Base-by-base conservation (phyloP, 2,113 vertebrate genomes). In the Anser cygnoides region DNA sequence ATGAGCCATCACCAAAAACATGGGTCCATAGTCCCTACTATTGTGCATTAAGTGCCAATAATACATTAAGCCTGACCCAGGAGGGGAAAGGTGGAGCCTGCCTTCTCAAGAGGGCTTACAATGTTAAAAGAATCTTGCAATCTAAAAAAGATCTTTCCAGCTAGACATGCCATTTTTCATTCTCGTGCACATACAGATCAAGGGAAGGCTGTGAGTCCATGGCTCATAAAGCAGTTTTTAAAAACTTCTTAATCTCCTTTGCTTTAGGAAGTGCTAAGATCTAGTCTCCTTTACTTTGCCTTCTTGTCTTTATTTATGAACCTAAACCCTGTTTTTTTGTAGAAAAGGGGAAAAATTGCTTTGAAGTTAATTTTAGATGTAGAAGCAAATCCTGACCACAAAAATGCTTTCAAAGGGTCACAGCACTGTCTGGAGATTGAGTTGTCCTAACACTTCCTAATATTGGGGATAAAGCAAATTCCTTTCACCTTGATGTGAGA, bases 381-480 rank as follows among this genome's bases (percentile, higher is more conserved):
- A 57, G 79, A 71, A 90, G 67, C 50, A 95, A 95, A 85, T 37
- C 23, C 67, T 91, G 82, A 85, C 82, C 87, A 41, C 87, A 95
- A 86, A 93, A 95, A 92, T 88, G 63, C 75, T 96, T 96, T 91
- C 90, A 94, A 37, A 90, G 63, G 22, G 78, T 85, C 84, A 74
- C 55, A 94, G 33, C 33, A 61, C 58, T 91, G 71, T 89, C 76
- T 78, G 68, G 41, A 93, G 59, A 74, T 57, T 37, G 68, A 91
- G 57, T 28, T 93, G 46, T 84, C 70, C 75, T 91, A 79, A 71
- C 25, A 52, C 58, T 85, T 90, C 63, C 50, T 83, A 73, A 83
- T 83, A 77, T 9, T 35, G 7, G 28, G 55, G 31, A 84, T 87
- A 84, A 90, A 29, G 43, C 35, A 78, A 71, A 86, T 91, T 82